phyloP scores from a whole-genome alignment of 2,113 vertebrate species.

The Danionella cerebrum region DNA sequence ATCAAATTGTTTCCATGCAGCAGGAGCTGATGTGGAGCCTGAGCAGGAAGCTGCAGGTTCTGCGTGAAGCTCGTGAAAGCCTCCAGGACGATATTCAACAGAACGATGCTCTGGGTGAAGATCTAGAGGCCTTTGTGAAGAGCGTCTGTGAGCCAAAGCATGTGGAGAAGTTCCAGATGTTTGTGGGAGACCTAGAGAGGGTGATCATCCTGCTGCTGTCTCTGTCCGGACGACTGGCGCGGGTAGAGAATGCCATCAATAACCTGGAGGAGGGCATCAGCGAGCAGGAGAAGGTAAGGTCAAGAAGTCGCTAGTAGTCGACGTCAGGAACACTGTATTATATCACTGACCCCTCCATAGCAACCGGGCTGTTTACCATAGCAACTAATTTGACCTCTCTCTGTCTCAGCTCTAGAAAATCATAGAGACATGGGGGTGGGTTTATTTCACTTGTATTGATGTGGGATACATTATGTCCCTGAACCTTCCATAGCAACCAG shows the following conservation, averaged over 20 bases:
- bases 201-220: slow-evolving; percentile 90
- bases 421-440: too few relatives aligned
- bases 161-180: slow-evolving; percentile 92
- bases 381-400: too few relatives aligned
- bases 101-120: slow-evolving; percentile 77
- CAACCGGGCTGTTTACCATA: too few relatives aligned
- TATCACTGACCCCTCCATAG: too few relatives aligned
- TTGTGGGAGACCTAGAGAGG: slow-evolving; percentile 89
- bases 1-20: too few relatives aligned
- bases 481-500: too few relatives aligned
- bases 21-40: slow-evolving; percentile 88
- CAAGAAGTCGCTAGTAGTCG: too few relatives aligned
- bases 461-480: too few relatives aligned
- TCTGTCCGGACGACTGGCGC: slow-evolving; percentile 81
- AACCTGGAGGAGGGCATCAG: slow-evolving; percentile 74
- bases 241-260: slow-evolving; percentile 91
- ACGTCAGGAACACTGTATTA: too few relatives aligned
- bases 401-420: too few relatives aligned
- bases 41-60: slow-evolving; percentile 79
- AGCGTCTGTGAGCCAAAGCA: slow-evolving; percentile 82
- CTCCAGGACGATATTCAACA: slow-evolving; percentile 84
- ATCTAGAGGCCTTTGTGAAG: slow-evolving; percentile 78
- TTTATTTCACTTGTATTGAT: too few relatives aligned
- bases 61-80: slow-evolving; percentile 76
- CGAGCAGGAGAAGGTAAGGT: slow-evolving; percentile 77